phyloP scores from a whole-genome alignment of 1,140 invertebrate genomes.

The Watersipora subatra region DNA sequence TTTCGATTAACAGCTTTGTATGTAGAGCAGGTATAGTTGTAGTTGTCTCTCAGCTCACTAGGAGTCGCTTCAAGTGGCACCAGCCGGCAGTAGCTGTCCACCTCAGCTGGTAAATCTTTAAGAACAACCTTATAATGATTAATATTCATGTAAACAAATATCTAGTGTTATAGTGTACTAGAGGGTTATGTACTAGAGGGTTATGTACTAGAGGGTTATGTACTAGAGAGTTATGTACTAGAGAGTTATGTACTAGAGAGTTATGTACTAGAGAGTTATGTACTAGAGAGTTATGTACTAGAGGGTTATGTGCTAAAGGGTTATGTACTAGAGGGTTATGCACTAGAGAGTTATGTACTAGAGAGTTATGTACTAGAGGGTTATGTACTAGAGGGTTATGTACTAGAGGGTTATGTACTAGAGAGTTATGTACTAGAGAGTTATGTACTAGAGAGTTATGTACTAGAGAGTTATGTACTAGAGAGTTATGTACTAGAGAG shows the following conservation, averaged over 20 bases:
- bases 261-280: no score
- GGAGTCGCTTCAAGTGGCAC: constrained; percentile 62
- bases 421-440: not conserved
- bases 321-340: not conserved
- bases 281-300: not conserved
- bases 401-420: not conserved
- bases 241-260: not conserved
- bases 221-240: not conserved
- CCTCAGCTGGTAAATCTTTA: constrained; percentile 62
- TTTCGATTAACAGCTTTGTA: constrained; percentile 81
- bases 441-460: no score
- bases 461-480: no score
- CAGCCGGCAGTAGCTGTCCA: constrained; percentile 78
- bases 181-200: not conserved
- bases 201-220: not conserved
- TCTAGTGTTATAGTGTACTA: not conserved
- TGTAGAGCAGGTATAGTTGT: constrained; percentile 62
- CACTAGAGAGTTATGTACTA: not conserved
- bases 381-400: not conserved
- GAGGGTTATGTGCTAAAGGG: not conserved
- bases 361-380: not conserved
- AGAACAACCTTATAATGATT: constrained; percentile 3
- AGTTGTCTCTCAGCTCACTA: constrained; percentile 12
- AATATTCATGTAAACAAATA: not conserved
- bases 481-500: not conserved